phyloP scores from a whole-genome alignment of 2,113 vertebrate genomes.

The Lagopus muta region DNA sequence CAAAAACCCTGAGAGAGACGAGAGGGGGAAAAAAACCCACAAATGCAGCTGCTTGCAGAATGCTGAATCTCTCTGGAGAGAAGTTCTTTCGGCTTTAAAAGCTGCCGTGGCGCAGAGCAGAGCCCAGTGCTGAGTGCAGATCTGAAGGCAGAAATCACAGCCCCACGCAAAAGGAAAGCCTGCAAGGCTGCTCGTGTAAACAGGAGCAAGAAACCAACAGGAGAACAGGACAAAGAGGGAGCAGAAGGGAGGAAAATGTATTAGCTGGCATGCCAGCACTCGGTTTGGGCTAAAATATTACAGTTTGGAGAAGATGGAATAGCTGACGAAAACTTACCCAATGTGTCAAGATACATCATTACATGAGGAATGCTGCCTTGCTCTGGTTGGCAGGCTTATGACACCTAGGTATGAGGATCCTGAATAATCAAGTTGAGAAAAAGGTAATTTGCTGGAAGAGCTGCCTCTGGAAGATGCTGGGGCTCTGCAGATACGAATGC shows the following conservation, averaged over 20 bases:
- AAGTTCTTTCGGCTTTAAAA: background rate
- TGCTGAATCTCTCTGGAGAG: background rate
- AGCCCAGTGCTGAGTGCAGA: accelerated
- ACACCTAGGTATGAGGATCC: background rate
- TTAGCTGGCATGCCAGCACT: background rate
- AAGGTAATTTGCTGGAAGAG: background rate
- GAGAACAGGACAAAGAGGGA: background rate
- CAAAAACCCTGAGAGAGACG: background rate
- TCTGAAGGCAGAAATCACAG: accelerated
- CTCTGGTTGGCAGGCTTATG: background rate
- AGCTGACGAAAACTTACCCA: background rate
- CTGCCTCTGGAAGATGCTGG: background rate
- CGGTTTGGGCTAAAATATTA: background rate
- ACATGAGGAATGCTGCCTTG: background rate
- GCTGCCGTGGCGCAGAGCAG: background rate
- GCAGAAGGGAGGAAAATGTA: background rate
- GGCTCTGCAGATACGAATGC: background rate
- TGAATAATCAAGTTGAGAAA: background rate
- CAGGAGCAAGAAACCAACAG: background rate
- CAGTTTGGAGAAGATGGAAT: background rate
- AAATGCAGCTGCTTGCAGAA: background rate
- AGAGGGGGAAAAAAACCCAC: background rate
- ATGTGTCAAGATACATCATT: background rate
- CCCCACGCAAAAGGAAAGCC: background rate
- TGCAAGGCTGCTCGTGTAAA: background rate